Evolutionary conservation across 2,797 vertebrate species (phyloP).

Genomic region (Takifugu ocellatus): DNA sequence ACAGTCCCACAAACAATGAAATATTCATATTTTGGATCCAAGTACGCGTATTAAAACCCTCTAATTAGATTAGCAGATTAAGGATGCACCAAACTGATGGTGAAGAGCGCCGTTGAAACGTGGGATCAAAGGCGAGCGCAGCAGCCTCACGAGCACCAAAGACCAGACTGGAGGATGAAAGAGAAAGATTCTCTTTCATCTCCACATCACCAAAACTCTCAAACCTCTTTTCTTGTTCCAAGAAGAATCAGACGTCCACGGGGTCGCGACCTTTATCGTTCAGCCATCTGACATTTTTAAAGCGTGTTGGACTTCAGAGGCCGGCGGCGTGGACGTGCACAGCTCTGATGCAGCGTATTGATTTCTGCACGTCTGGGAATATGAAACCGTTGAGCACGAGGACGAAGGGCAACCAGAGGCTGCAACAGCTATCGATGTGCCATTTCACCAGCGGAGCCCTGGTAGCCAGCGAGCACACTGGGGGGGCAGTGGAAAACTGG

Average conservation of each 20-base stretch:
- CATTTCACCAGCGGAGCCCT: slow-evolving; percentile 24
- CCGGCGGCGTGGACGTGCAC: slow-evolving; percentile 13
- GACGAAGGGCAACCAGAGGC: slow-evolving; percentile 32
- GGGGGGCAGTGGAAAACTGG: slow-evolving; percentile 25
- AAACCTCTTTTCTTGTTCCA: not conserved
- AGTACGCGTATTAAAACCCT: too few relatives aligned
- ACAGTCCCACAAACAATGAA: too few relatives aligned
- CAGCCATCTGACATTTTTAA: not conserved
- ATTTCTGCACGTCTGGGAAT: slow-evolving; percentile 40
- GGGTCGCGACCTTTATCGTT: not conserved
- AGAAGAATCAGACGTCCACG: not conserved
- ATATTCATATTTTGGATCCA: too few relatives aligned
- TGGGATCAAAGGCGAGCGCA: slow-evolving; percentile 9
- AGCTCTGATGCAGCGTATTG: slow-evolving; percentile 16
- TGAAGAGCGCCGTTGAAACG: not conserved
- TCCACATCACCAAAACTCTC: slow-evolving; percentile 9
- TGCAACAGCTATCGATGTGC: slow-evolving; percentile 36
- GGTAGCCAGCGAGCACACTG: slow-evolving; percentile 1
- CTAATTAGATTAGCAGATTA: not conserved
- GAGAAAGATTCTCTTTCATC: slow-evolving; percentile 33
- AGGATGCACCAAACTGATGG: not conserved
- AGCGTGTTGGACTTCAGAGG: not conserved
- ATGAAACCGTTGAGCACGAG: slow-evolving; percentile 28
- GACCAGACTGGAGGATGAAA: slow-evolving; percentile 24
- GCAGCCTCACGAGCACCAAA: slow-evolving; percentile 13